These are phyloP conservation scores for Meloidogyne floridensis DNA, from an alignment of 1,140 invertebrate species.

Conservation along the genomic window DNA sequence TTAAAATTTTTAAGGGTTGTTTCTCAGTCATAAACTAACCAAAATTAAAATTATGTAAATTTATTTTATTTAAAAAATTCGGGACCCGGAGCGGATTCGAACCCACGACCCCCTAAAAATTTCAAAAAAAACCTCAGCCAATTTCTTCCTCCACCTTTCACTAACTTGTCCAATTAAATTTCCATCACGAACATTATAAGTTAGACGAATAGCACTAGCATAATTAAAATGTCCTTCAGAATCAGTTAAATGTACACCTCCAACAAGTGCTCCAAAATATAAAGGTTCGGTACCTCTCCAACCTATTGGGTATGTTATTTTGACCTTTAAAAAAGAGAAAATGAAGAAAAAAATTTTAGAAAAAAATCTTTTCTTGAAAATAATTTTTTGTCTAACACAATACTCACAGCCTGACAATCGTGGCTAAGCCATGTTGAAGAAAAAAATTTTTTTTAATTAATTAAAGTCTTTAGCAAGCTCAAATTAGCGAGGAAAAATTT, in stretches of 20 bases:
- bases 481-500: too few relatives aligned
- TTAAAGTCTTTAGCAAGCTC: too few relatives aligned
- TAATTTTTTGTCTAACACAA: too few relatives aligned
- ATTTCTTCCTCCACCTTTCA: constrained; percentile 55
- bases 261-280: constrained; percentile 64
- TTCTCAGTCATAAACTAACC: too few relatives aligned
- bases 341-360: too few relatives aligned
- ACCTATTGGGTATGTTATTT: constrained; percentile 65
- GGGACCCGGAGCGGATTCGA: too few relatives aligned
- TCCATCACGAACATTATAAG: constrained; percentile 63
- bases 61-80: too few relatives aligned
- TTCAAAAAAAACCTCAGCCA: constrained; percentile 37
- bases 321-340: constrained; percentile 47
- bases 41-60: too few relatives aligned
- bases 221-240: constrained; percentile 63
- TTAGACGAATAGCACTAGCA: constrained; percentile 58
- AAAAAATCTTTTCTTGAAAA: too few relatives aligned
- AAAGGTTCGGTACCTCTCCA: constrained; percentile 66
- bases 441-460: too few relatives aligned
- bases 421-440: too few relatives aligned
- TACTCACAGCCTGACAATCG: too few relatives aligned
- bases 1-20: neutral
- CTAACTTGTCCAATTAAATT: constrained; percentile 53
- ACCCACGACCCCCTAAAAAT: neutral
- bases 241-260: constrained; percentile 60